Base-by-base conservation (phyloP, 2,888 invertebrate genomes). In the Strigamia crassipes region DNA sequence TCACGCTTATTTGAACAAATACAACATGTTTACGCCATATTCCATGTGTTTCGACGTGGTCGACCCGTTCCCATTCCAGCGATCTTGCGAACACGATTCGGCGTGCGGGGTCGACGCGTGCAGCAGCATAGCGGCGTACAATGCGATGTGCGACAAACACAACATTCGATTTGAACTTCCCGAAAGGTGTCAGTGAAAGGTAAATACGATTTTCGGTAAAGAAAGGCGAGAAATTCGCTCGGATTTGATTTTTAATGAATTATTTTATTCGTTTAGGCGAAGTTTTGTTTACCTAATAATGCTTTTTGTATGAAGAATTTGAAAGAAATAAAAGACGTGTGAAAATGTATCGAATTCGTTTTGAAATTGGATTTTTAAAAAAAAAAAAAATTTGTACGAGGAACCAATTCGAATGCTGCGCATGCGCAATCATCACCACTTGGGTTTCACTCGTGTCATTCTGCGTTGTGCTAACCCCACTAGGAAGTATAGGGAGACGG, bases 1-100 rank as follows among this genome's bases (percentile, higher is more conserved):
- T 9, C 21, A 31, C 27, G 10, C 27, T 8, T n/a, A 51, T 10
- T 51, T 80, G n/a, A 51, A 31, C 23, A 13, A 46, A 4, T 23
- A 23, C 23, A 51, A 27, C 1, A n/a, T 51, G 8, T 3, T 46
- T 4, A 1, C 80, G 13, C 51, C 80, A 13, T 27, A 21, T 5
- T 80, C 8, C 27, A n/a, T 27, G 23, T 80, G 80, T n/a, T 46
- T 10, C 27, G 51, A 80, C n/a, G 18, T 80, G 9, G 31, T 80
- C 23, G 13, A 42, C 15, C 42, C 51, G 15, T 1, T 0, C 13
- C 42, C 46, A 9, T 80, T 80, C 27, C 0, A n/a, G 15, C 13
- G 23, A 51, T 23, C 31, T 0, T 80, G 80, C 27, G 12, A 27
- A 21, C 10, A 21, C 4, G 80, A 80, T 9, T 10, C 42, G 1